Base-by-base conservation (phyloP, 2,888 invertebrate species). In the Scaptomyza caliginosa region DNA sequence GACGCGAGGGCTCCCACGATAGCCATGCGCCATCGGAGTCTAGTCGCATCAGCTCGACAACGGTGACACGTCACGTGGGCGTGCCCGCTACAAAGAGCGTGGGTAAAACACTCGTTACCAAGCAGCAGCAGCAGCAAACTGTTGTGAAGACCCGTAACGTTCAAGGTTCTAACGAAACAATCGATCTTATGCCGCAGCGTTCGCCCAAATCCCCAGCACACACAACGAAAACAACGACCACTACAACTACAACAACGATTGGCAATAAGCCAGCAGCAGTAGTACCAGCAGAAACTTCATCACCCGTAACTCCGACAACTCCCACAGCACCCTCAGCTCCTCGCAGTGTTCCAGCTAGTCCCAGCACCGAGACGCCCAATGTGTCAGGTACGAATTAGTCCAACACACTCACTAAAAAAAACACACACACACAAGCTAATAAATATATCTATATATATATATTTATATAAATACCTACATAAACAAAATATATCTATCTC, bases 1-100 rank as follows among this genome's bases (percentile, higher is more conserved):
- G 77, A 42, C 89, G 90, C 11, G 92, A 91, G 65, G 91, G 91
- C 30, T 90, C 91, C 1, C 90, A 90, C 45, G 91, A 92, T 5
- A 91, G 91, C 43, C 70, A 86, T 43, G 89, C 89, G 0, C 85
- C 88, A 2, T 91, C 91, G 4, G 91, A 91, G 62, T 83, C 90
- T 2, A 91, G 90, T 50, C 89, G 90, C 62, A 79, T 90, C n/a
- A 91, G 91, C 64, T 86, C 90, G 2, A 88, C 79, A 28, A 91
- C 91, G 3, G 88, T 91, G 39, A 90, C 90, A 1, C 84, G 90
- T 2, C 87, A 77, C n/a, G 60, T 39, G 17, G 74, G 60, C 19
- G 67, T 77, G 4, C 86, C 88, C 13, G 77, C 80, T 49, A 64
- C 56, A 16, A 90, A 88, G 60, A 82, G 68, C 58, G 82, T 88